Conservation (phyloP, 2,888 invertebrate species). For the Alloscopus bannaensis region DNA sequence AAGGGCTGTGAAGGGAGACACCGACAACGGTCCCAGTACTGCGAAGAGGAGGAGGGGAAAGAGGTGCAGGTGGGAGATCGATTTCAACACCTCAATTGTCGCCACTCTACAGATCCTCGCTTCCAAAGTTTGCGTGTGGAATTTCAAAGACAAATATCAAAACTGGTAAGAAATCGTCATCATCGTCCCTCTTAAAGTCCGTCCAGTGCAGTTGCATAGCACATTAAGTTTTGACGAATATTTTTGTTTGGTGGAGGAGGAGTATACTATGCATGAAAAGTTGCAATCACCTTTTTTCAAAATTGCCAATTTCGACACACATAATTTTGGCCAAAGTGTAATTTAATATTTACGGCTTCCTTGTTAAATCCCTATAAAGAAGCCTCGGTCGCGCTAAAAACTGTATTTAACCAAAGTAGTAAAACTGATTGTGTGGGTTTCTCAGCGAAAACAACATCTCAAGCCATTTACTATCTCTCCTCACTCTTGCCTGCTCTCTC, state of each 20-base stretch:
- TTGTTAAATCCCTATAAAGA: slow-evolving; percentile 17
- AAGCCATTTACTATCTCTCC: no score
- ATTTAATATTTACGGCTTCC: slow-evolving; percentile 3
- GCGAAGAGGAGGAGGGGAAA: slow-evolving; percentile 1
- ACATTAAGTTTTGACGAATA: no score
- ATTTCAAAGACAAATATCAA: slow-evolving; percentile 57
- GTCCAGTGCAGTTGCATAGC: no score
- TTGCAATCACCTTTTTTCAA: background rate
- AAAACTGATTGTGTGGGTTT: slow-evolving; percentile 35
- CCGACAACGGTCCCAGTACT: slow-evolving; percentile 39
- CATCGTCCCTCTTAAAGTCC: no score
- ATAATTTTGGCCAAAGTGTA: background rate
- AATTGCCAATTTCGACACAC: slow-evolving; percentile 26
- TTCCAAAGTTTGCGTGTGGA: slow-evolving; percentile 44
- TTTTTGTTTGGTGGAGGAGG: no score
- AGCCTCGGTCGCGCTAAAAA: background rate
- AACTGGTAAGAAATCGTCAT: slow-evolving; percentile 52
- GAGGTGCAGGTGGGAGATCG: slow-evolving; percentile 16
- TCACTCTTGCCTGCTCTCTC: no score
- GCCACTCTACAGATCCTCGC: slow-evolving; percentile 32
- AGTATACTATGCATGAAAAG: no score
- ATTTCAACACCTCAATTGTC: slow-evolving; percentile 19
- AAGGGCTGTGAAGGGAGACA: slow-evolving; percentile 48
- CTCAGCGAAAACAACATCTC: no score
- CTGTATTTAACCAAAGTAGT: slow-evolving; percentile 28